Evolutionary conservation across 2,797 vertebrate genomes (phyloP), one percentile per base, ranked within the genome.

Genomic region (Oophaga sylvatica): DNA sequence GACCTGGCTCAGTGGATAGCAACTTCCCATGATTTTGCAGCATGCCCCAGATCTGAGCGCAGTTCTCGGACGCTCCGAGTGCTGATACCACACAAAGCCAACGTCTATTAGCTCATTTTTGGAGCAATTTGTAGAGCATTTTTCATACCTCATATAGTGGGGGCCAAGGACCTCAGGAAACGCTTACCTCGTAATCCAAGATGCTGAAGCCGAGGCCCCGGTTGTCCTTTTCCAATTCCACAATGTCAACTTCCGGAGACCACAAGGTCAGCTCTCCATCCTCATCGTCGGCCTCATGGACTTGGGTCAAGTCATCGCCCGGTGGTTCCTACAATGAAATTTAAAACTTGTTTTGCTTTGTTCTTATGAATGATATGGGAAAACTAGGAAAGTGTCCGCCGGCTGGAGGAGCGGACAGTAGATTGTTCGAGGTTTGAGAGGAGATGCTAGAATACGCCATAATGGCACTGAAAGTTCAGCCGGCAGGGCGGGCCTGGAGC

Each of bases 161-260:
- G 0, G 3, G 10, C 41, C 41, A 12, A 35, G 4, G 17, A 41
- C 3, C 73, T 10, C 45, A 2, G 2, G 10, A 35, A 10, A 35
- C 22, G 1, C 67, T 80, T 95, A 98, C 98, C 97, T 99, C 97
- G 90, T 99, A 99, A 90, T 99, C 98, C 79, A 99, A 95, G 94
- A 99, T 97, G 93, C 98, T 99, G 95, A 99, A 99, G 91, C 98
- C 98, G 11, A 99, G 95, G 53, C 98, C 97, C 90, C 94, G 94
- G 29, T 93, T 94, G 86, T 93, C 96, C 90, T 99, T 99, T 87
- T 95, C 93, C 83, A 99, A 93, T 91, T 97, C 94, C 89, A 98
- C 90, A 89, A 95, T 84, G 90, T 95, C 95, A 90, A 98, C 92
- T 26, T 97, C 96, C 29, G 96, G 93, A 91, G 97, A 96, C 98